Conservation (phyloP, 2,797 vertebrate genomes). For the Labroides dimidiatus region DNA sequence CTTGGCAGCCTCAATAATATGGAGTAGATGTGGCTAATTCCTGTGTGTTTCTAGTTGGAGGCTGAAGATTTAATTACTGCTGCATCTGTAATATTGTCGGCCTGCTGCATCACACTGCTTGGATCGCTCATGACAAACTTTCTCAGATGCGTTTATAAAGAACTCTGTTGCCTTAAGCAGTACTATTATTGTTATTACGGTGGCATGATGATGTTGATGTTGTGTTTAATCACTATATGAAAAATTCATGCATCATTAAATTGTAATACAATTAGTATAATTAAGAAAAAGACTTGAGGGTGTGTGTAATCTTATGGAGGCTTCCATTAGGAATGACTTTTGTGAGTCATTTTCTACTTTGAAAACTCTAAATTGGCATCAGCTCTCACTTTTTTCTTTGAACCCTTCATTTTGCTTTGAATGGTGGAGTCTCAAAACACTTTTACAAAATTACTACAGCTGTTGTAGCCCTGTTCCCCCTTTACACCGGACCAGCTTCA, state of each 20-base stretch:
- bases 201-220: constrained; percentile 12
- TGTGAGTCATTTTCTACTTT: constrained; percentile 27
- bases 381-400: not conserved
- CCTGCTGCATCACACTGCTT: constrained; percentile 38
- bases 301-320: constrained; percentile 6
- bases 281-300: constrained; percentile 43
- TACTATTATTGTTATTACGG: constrained; percentile 32
- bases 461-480: not conserved
- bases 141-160: constrained; percentile 31
- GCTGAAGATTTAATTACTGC: constrained; percentile 57
- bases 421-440: not conserved
- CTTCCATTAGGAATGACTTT: constrained; percentile 21
- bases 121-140: constrained; percentile 33
- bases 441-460: not conserved
- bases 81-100: constrained; percentile 48
- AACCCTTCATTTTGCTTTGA: not conserved
- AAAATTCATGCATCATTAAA: constrained; percentile 49
- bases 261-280: constrained; percentile 39
- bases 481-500: not conserved
- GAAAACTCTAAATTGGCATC: constrained; percentile 1
- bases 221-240: constrained; percentile 45
- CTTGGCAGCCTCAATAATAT: constrained; percentile 49
- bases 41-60: constrained; percentile 36
- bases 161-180: constrained; percentile 31
- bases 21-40: constrained; percentile 46